These are phyloP conservation scores for Phorcus lineatus DNA, from an alignment of 2,888 invertebrate species.

Conservation along the genomic window DNA sequence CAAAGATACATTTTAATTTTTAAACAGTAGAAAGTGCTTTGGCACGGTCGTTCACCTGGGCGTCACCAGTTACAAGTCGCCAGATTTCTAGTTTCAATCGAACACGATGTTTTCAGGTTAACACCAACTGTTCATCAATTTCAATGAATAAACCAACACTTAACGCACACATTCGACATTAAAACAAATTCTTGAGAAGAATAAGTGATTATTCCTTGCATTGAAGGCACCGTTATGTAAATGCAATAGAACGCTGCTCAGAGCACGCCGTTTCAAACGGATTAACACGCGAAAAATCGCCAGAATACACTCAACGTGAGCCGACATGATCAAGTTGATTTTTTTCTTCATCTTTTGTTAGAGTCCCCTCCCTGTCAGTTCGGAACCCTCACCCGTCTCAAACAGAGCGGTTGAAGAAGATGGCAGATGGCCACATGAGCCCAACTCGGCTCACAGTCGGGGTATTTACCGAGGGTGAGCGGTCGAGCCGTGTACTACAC, in stretches of 20 bases:
- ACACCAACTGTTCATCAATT: conserved; percentile 5
- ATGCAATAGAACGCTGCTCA: conserved; percentile 4
- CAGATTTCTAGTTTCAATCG: not conserved
- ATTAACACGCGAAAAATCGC: conserved; percentile 1
- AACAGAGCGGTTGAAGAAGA: not conserved
- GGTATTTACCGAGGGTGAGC: conserved; percentile 17
- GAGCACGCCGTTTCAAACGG: conserved; percentile 7
- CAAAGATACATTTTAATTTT: not conserved
- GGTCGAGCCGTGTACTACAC: not conserved
- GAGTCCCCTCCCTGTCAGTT: not conserved
- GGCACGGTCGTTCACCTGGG: not conserved
- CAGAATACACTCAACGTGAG: not conserved
- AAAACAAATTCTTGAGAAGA: conserved; percentile 12
- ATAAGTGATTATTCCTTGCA: conserved; percentile 4
- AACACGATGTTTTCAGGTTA: not conserved
- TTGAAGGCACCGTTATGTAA: conserved; percentile 7
- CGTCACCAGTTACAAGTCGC: not conserved
- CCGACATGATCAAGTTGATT: conserved; percentile 10
- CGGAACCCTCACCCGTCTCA: not conserved
- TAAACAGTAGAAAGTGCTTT: not conserved
- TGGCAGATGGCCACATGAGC: conserved; percentile 1
- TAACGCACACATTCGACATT: not conserved
- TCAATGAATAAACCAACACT: conserved; percentile 5
- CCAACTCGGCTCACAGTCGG: not conserved
- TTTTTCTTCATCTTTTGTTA: conserved; percentile 15